phyloP scores from a whole-genome alignment of 2,888 invertebrate species.

The Hetaerina titia region DNA sequence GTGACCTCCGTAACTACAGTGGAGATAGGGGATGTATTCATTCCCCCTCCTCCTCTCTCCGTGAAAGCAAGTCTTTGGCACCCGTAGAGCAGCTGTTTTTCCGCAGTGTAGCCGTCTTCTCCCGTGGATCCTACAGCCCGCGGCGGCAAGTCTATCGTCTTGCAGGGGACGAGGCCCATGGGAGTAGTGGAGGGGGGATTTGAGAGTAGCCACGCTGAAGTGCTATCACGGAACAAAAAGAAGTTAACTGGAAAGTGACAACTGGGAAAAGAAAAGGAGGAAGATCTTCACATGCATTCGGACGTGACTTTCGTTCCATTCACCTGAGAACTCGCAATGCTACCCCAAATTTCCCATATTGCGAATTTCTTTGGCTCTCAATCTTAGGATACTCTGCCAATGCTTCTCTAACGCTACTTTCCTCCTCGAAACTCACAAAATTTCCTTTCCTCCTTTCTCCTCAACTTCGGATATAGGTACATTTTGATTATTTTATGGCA shows the following conservation, averaged over 20 bases:
- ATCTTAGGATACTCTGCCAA: neutral
- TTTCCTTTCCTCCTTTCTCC: too few relatives aligned
- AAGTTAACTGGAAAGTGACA: neutral
- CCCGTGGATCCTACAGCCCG: neutral
- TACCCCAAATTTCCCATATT: neutral
- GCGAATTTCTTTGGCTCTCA: neutral
- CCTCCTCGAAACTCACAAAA: neutral
- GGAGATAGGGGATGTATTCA: too few relatives aligned
- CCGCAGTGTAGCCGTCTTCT: neutral
- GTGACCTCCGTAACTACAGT: too few relatives aligned
- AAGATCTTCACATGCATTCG: neutral
- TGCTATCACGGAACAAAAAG: neutral
- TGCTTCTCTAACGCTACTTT: neutral
- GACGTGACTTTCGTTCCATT: neutral
- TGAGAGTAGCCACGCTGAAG: neutral
- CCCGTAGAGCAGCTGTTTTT: neutral
- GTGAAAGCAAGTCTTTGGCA: too few relatives aligned
- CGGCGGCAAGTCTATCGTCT: neutral
- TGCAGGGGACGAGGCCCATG: neutral
- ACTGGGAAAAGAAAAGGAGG: neutral
- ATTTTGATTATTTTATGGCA: too few relatives aligned
- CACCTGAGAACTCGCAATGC: neutral
- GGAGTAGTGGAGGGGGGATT: neutral
- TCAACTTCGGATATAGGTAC: too few relatives aligned
- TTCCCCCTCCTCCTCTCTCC: too few relatives aligned